Evolutionary conservation across 2,797 vertebrate species (phyloP).

Genomic region (Pseudochirops cupreus): DNA sequence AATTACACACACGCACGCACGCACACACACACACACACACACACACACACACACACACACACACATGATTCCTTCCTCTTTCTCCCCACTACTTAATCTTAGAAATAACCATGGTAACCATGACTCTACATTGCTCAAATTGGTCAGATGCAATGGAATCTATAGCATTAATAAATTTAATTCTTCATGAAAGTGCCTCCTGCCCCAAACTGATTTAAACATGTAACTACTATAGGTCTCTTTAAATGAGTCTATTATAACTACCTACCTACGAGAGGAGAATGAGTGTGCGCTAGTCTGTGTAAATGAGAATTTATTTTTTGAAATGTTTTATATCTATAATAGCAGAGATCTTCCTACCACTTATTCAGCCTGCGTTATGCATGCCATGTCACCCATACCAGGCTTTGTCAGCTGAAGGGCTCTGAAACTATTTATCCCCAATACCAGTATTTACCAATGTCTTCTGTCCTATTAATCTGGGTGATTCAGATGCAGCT

Average conservation of each 20-base stretch:
- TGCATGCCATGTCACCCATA: not conserved
- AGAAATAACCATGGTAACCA: not conserved
- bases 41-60: too few relatives aligned
- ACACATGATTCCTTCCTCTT: not conserved
- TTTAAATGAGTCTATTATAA: not conserved
- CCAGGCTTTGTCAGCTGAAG: constrained; percentile 18
- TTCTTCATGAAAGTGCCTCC: not conserved
- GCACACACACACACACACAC: too few relatives aligned
- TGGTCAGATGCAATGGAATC: constrained; percentile 58
- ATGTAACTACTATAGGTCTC: not conserved
- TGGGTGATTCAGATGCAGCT: constrained; percentile 53
- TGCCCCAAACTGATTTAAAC: constrained; percentile 23
- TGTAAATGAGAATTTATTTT: constrained; percentile 39
- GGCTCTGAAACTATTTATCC: constrained; percentile 39
- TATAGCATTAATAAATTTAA: constrained; percentile 55
- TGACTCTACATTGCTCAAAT: constrained; percentile 38
- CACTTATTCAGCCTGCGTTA: constrained; percentile 1
- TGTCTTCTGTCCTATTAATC: constrained; percentile 63
- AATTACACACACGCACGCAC: too few relatives aligned
- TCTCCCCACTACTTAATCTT: constrained; percentile 51
- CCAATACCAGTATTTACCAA: constrained; percentile 62
- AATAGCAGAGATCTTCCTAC: not conserved
- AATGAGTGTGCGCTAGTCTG: not conserved
- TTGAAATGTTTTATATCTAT: not conserved
- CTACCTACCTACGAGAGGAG: not conserved